Percentiles rank a stretch among this genome's conserved stretches.
phyloP scores from a whole-genome alignment of 2,113 vertebrate genomes.

The Micronycteris hirsuta region DNA sequence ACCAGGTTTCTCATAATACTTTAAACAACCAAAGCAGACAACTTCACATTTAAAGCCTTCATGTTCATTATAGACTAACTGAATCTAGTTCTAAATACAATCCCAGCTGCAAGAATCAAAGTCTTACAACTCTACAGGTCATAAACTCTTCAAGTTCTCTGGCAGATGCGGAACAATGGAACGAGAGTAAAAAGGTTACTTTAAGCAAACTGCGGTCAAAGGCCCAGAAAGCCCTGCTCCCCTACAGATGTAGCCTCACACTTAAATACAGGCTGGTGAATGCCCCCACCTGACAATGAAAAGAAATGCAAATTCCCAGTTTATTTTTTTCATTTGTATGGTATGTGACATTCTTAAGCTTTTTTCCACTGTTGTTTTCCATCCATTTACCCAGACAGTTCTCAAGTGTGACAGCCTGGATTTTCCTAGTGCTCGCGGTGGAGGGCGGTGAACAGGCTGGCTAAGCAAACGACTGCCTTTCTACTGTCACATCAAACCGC shows the following conservation, averaged over 20 bases:
- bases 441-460: neutral
- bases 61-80: neutral
- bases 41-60: conserved; percentile 59
- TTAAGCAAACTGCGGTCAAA: neutral
- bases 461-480: neutral
- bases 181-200: neutral
- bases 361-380: neutral
- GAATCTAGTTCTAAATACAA: conserved; percentile 44
- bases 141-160: conserved; percentile 43
- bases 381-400: neutral
- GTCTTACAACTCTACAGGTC: conserved; percentile 27
- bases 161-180: neutral
- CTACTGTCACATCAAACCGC: neutral
- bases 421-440: neutral
- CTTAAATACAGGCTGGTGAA: neutral
- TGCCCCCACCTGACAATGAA: neutral
- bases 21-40: conserved; percentile 17
- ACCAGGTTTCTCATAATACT: conserved; percentile 39
- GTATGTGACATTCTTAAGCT: neutral
- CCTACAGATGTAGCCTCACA: neutral
- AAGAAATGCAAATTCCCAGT: neutral
- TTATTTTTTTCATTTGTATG: neutral
- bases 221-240: neutral
- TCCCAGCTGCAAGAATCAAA: conserved; percentile 53
- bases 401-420: neutral